Conservation (phyloP, 1,140 invertebrate genomes). For the Cyphomyrmex costatus region DNA sequence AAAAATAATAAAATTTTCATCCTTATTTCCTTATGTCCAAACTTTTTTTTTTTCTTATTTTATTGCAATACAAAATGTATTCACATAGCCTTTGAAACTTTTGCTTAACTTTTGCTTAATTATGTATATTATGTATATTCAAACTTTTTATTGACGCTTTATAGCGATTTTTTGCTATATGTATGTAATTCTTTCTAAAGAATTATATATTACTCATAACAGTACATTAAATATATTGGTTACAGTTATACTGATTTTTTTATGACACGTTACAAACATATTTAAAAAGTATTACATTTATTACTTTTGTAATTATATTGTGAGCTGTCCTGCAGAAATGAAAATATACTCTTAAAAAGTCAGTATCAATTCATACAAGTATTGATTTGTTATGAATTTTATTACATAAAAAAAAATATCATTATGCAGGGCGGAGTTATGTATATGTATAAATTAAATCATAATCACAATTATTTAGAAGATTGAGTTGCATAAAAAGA, state of each 20-base stretch:
- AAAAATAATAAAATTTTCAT: conserved; percentile 18
- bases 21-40: background rate
- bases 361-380: background rate
- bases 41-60: conserved; percentile 15
- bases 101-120: background rate
- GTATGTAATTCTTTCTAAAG: background rate
- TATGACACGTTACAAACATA: conserved; percentile 9
- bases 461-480: conserved; percentile 65
- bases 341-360: background rate
- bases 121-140: background rate
- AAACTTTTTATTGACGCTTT: conserved; percentile 21
- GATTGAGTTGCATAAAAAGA: conserved; percentile 84
- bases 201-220: conserved; percentile 12
- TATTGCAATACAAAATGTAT: conserved; percentile 19
- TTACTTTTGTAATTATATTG: conserved; percentile 66
- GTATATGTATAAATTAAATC: conserved; percentile 12
- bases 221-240: background rate
- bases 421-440: conserved; percentile 70
- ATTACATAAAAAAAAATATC: background rate
- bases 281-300: conserved; percentile 39
- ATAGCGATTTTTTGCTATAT: conserved; percentile 8
- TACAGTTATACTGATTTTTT: conserved; percentile 2
- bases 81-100: background rate
- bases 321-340: conserved; percentile 78
- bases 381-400: background rate